Evolutionary conservation across 2,888 invertebrate genomes (phyloP).

Genomic region (Nebria brevicollis): DNA sequence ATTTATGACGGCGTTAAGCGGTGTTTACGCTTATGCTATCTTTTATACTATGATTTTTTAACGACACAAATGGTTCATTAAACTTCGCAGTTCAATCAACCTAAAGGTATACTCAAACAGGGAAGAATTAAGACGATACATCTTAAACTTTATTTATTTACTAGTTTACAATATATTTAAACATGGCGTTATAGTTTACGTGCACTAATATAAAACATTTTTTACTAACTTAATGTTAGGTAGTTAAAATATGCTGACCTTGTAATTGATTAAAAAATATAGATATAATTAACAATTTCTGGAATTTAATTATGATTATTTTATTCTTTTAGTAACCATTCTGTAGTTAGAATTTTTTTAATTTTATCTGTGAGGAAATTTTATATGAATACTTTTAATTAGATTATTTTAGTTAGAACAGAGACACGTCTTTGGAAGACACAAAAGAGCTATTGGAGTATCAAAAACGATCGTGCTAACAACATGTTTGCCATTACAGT

Average conservation of each 20-base stretch:
- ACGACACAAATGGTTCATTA: not conserved
- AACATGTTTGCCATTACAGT: slow-evolving; percentile 39
- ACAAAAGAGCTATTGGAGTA: slow-evolving; percentile 25
- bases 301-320: not conserved
- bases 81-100: not conserved
- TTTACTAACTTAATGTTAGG: not conserved
- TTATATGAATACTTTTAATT: not conserved
- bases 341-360: not conserved
- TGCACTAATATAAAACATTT: not conserved
- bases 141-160: not conserved
- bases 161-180: not conserved
- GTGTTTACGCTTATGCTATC: not conserved
- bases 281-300: not conserved
- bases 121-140: not conserved
- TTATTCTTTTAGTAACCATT: not conserved
- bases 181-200: not conserved
- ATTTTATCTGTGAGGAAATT: not conserved
- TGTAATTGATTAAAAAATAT: not conserved
- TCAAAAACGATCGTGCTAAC: slow-evolving; percentile 36
- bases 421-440: slow-evolving; percentile 25
- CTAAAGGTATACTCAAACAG: not conserved
- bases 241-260: not conserved
- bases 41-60: not conserved
- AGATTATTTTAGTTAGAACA: not conserved
- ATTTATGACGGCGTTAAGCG: not conserved